phyloP scores from a whole-genome alignment of 2,888 invertebrate genomes.

The Eupithecia vulgata region DNA sequence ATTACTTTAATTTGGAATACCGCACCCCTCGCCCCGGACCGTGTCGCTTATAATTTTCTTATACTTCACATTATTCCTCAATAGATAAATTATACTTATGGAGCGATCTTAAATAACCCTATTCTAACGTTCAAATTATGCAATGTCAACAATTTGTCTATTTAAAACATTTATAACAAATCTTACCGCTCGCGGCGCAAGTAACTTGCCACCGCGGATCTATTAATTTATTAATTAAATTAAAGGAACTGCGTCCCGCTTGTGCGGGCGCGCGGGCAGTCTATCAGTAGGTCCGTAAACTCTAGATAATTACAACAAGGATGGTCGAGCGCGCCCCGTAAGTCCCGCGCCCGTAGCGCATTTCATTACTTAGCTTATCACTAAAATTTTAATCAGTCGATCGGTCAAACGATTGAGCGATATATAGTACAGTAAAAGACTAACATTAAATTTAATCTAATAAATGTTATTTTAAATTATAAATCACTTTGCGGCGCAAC shows the following conservation, averaged over 20 bases:
- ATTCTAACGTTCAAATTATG: slow-evolving; percentile 83
- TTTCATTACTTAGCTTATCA: slow-evolving; percentile 82
- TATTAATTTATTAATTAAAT: slow-evolving; percentile 56
- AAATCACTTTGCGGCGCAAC: slow-evolving; percentile 76
- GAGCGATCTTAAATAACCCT: slow-evolving; percentile 84
- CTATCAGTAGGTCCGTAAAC: slow-evolving; percentile 71
- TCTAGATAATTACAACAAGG: slow-evolving; percentile 73
- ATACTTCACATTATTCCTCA: slow-evolving; percentile 74
- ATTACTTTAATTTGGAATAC: slow-evolving; percentile 74
- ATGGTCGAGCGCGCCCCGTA: slow-evolving; percentile 47
- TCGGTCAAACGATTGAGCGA: slow-evolving; percentile 84
- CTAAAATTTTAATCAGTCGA: slow-evolving; percentile 85
- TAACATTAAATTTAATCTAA: slow-evolving; percentile 85
- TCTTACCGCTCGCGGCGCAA: slow-evolving; percentile 60
- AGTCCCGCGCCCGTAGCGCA: slow-evolving; percentile 47
- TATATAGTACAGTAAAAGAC: slow-evolving; percentile 84
- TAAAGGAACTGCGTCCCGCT: slow-evolving; percentile 65
- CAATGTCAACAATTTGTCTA: slow-evolving; percentile 81
- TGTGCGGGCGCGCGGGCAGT: slow-evolving; percentile 50
- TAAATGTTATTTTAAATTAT: slow-evolving; percentile 82
- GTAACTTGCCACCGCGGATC: slow-evolving; percentile 51
- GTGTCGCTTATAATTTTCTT: slow-evolving; percentile 76
- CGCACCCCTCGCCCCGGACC: slow-evolving; percentile 77
- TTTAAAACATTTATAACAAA: slow-evolving; percentile 79
- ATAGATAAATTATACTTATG: slow-evolving; percentile 83